phyloP scores from a whole-genome alignment of 2,113 vertebrate genomes.

The Protomyctophum bolini region DNA sequence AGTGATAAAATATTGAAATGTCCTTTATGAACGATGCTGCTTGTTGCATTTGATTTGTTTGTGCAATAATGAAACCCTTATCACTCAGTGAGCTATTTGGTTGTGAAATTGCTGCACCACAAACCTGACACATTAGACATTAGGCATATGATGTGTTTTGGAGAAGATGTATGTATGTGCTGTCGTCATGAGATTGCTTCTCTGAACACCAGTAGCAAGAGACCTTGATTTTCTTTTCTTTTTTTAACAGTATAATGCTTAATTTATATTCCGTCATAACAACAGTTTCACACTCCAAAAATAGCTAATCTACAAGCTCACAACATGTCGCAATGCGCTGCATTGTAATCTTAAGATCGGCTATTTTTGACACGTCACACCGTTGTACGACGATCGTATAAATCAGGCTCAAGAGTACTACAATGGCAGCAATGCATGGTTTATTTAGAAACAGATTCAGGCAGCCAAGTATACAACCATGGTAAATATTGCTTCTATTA shows the following conservation, averaged over 20 bases:
- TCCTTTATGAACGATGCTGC: conserved; percentile 69
- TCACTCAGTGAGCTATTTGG: conserved; percentile 75
- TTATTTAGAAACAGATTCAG: conserved; percentile 10
- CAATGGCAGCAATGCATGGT: not conserved
- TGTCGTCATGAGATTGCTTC: conserved; percentile 54
- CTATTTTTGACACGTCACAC: too few species aligned
- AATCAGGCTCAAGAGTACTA: not conserved
- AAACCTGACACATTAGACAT: conserved; percentile 72
- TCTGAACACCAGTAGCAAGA: conserved; percentile 58
- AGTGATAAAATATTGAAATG: conserved; percentile 77
- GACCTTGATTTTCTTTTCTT: not conserved
- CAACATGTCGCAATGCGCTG: too few species aligned
- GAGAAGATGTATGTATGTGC: conserved; percentile 61
- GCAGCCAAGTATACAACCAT: not conserved
- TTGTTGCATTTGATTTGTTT: conserved; percentile 78
- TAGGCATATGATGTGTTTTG: conserved; percentile 69
- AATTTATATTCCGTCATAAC: too few species aligned
- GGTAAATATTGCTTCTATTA: not conserved
- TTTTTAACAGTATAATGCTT: too few species aligned
- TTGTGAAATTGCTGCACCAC: conserved; percentile 75
- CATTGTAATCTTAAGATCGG: too few species aligned
- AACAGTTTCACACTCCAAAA: too few species aligned
- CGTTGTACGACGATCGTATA: too few species aligned
- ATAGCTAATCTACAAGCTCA: not conserved
- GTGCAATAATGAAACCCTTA: conserved; percentile 75